phyloP scores from a whole-genome alignment of 2,113 vertebrate genomes.

The Danionella cerebrum region DNA sequence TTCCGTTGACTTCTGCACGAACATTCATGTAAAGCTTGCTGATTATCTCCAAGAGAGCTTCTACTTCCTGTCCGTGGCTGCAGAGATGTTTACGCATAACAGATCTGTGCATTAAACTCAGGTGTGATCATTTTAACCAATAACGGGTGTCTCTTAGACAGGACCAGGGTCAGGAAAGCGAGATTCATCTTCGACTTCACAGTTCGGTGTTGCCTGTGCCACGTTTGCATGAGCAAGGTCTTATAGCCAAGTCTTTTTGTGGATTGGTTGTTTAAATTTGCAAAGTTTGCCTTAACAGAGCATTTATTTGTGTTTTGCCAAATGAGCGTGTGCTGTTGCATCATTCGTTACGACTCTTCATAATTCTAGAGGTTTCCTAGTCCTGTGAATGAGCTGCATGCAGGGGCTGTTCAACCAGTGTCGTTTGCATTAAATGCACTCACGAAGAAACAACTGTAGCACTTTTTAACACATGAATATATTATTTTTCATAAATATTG shows the following conservation, averaged over 20 bases:
- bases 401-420: neutral
- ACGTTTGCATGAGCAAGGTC: constrained; percentile 27
- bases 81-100: neutral
- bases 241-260: constrained; percentile 1
- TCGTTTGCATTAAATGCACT: neutral
- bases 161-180: no score
- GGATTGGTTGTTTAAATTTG: constrained; percentile 18
- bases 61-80: neutral
- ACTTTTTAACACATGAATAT: neutral
- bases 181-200: neutral
- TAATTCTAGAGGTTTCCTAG: neutral
- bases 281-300: constrained; percentile 36
- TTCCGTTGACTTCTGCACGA: neutral
- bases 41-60: neutral
- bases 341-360: neutral
- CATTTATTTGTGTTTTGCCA: constrained; percentile 20
- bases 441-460: neutral
- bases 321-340: constrained; percentile 9
- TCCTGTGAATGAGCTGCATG: neutral
- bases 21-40: neutral
- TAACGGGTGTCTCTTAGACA: neutral
- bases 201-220: constrained; percentile 21
- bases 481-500: neutral
- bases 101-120: constrained; percentile 24
- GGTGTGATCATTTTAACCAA: constrained; percentile 16